A percentile compares a stretch with the other conserved stretches of the same genome.
Evolutionary conservation across 1,140 invertebrate species (phyloP).

Genomic region (Akabosia matsudoensis): DNA sequence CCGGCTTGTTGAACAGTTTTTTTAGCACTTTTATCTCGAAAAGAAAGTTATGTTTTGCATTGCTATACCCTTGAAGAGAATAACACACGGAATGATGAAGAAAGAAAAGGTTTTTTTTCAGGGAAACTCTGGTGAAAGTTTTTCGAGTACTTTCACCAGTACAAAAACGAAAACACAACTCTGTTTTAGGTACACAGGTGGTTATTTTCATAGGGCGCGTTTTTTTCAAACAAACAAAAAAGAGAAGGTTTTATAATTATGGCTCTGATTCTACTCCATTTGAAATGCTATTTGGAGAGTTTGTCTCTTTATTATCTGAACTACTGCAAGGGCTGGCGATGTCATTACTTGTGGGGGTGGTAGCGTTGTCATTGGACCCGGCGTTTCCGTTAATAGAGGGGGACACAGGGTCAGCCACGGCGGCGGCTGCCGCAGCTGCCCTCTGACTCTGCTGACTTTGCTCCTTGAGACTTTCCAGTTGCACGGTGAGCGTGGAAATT

Average conservation of each 20-base stretch:
- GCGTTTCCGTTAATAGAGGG: conserved; percentile 1
- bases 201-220: not conserved
- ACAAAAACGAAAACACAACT: not conserved
- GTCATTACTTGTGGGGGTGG: not conserved
- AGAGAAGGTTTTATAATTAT: not conserved
- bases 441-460: not conserved
- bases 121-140: too few species aligned
- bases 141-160: not conserved
- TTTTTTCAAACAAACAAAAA: not conserved
- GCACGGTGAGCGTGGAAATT: conserved; percentile 23
- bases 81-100: too few species aligned
- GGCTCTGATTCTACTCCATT: conserved; percentile 11
- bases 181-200: conserved; percentile 10
- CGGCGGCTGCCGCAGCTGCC: not conserved
- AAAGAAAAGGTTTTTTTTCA: not conserved
- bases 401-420: too few species aligned
- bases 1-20: too few species aligned
- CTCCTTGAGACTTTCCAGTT: conserved; percentile 19
- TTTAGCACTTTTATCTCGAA: not conserved
- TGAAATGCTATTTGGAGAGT: not conserved
- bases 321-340: not conserved
- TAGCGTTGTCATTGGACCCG: conserved; percentile 13
- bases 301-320: not conserved
- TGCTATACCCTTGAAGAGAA: not conserved
- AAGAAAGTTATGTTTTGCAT: not conserved